A percentile compares a stretch with the other conserved stretches of the same genome.
These are phyloP conservation scores for Agapornis roseicollis DNA, from an alignment of 2,113 vertebrate genomes.

Conservation along the genomic window DNA sequence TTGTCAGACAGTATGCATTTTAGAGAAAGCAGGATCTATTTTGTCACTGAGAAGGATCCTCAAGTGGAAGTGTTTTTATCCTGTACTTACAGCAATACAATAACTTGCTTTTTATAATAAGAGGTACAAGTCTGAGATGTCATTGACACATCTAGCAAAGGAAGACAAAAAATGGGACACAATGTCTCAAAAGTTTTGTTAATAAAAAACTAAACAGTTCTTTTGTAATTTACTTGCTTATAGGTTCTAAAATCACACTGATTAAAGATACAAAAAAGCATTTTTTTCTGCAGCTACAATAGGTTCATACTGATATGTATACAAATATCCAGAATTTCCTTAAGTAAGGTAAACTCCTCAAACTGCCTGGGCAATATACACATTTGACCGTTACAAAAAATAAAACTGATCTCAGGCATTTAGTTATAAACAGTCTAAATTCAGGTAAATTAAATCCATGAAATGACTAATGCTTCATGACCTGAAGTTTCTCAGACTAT, in stretches of 20 bases:
- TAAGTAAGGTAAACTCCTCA: neutral
- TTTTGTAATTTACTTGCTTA: neutral
- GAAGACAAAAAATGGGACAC: neutral
- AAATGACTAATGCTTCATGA: neutral
- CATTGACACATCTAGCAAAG: neutral
- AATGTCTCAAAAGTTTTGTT: fast-evolving
- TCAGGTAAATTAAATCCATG: neutral
- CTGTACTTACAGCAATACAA: neutral
- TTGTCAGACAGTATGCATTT: neutral
- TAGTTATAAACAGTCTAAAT: neutral
- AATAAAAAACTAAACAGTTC: neutral
- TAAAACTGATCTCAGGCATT: neutral
- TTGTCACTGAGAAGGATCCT: neutral
- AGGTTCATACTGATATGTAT: neutral
- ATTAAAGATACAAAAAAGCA: neutral
- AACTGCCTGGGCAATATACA: neutral
- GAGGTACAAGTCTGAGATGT: neutral
- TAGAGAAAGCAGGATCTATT: neutral
- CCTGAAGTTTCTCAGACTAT: neutral
- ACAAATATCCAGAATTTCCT: neutral
- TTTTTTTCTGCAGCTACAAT: neutral
- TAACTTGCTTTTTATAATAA: neutral
- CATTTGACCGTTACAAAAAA: neutral
- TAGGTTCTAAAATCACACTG: neutral
- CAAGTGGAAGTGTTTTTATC: neutral